Percentiles rank a stretch among this genome's conserved stretches.
These are phyloP conservation scores for Pentalonia nigronervosa DNA, from an alignment of 1,140 invertebrate genomes.

Conservation along the genomic window DNA sequence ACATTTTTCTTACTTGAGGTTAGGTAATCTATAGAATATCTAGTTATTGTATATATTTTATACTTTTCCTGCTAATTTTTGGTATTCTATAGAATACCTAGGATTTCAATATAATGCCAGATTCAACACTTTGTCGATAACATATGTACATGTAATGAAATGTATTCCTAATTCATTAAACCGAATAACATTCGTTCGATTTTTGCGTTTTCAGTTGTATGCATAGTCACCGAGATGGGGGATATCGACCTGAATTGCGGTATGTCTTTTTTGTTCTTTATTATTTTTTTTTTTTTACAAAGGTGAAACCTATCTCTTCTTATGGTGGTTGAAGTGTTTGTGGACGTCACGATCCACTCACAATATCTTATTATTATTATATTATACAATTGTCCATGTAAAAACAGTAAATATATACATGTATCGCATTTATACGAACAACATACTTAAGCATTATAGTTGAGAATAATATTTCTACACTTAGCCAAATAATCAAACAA, in stretches of 20 bases:
- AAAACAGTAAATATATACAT: not conserved
- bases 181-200: not conserved
- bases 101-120: too few relatives aligned
- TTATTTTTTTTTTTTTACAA: not conserved
- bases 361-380: not conserved
- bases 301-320: not conserved
- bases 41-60: too few relatives aligned
- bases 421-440: not conserved
- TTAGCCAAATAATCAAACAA: not conserved
- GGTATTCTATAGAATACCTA: too few relatives aligned
- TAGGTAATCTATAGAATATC: too few relatives aligned
- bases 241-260: conserved; percentile 26
- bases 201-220: conserved; percentile 37
- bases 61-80: too few relatives aligned
- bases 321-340: not conserved
- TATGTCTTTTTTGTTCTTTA: not conserved
- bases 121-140: too few relatives aligned
- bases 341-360: not conserved
- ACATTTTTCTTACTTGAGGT: too few relatives aligned
- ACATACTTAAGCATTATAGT: not conserved
- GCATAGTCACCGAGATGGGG: not conserved
- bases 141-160: not conserved
- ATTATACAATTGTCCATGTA: not conserved
- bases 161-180: not conserved
- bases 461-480: not conserved